phyloP scores from a whole-genome alignment of 2,797 vertebrate species.

The Vultur gryphus region DNA sequence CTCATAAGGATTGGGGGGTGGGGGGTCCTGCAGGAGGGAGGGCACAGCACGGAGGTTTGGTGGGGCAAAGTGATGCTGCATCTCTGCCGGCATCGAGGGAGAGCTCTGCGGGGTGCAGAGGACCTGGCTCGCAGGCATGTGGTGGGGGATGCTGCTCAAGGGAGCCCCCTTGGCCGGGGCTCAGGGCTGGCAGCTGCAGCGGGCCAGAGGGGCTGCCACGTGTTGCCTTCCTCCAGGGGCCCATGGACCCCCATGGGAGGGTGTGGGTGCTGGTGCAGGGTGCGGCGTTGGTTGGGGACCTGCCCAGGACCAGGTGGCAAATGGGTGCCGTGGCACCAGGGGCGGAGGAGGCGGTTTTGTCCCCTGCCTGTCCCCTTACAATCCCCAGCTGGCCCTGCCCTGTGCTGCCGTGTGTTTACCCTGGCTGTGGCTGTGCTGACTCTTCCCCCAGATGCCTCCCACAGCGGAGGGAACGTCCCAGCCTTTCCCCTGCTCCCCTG shows the following conservation, averaged over 20 bases:
- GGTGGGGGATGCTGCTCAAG: background rate
- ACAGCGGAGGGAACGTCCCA: background rate
- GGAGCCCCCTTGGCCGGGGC: background rate
- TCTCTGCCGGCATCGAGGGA: accelerated
- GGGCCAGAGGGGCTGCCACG: background rate
- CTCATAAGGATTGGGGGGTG: background rate
- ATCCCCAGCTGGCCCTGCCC: background rate
- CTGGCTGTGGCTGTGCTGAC: background rate
- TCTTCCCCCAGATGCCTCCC: background rate
- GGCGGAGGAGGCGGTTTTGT: background rate
- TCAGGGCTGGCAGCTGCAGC: background rate
- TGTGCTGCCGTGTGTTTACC: background rate
- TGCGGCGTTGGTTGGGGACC: accelerated
- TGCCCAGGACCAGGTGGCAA: background rate
- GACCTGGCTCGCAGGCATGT: background rate
- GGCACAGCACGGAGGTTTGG: background rate
- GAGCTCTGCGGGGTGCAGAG: background rate
- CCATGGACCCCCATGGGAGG: accelerated
- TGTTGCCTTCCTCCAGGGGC: background rate
- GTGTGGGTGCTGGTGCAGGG: background rate
- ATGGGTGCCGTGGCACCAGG: accelerated
- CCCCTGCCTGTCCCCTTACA: background rate
- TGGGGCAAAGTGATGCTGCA: background rate
- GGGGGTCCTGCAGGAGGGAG: background rate
- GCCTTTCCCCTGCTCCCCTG: background rate